These are phyloP conservation scores for Drosophila equinoxialis DNA, from an alignment of 1,140 invertebrate species.

Conservation along the genomic window DNA sequence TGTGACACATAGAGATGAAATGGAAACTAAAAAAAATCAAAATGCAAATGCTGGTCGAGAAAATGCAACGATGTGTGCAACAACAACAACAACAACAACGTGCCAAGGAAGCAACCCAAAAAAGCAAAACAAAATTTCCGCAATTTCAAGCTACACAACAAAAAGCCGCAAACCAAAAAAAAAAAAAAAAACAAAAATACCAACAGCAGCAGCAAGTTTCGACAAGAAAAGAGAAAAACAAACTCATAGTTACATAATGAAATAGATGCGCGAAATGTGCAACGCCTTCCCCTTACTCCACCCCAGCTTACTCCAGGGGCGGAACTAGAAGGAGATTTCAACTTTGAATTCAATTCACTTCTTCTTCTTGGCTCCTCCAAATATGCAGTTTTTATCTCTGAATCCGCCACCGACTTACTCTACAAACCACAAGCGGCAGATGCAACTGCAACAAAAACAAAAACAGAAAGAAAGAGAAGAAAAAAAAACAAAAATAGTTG, in stretches of 20 bases:
- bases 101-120: constrained; percentile 53
- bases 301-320: too few relatives aligned
- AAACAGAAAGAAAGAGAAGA: constrained; percentile 24
- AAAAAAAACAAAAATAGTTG: constrained; percentile 34
- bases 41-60: constrained; percentile 70
- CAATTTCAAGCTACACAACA: constrained; percentile 60
- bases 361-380: too few relatives aligned
- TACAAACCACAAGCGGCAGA: constrained; percentile 43
- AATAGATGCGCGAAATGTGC: constrained; percentile 78
- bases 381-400: too few relatives aligned
- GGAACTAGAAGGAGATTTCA: too few relatives aligned
- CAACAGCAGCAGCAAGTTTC: constrained; percentile 38
- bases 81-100: constrained; percentile 20
- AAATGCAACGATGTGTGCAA: constrained; percentile 68
- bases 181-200: not conserved
- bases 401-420: not conserved
- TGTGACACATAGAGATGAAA: constrained; percentile 35
- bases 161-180: constrained; percentile 53
- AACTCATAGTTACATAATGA: constrained; percentile 75
- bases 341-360: too few relatives aligned
- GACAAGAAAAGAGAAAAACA: constrained; percentile 35
- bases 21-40: constrained; percentile 33
- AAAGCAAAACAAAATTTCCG: constrained; percentile 57
- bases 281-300: constrained; percentile 43
- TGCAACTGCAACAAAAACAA: constrained; percentile 54